Evolutionary conservation across 92 coral and sea anemone species (phyloP).

Genomic region (Epizoanthus fatuus): DNA sequence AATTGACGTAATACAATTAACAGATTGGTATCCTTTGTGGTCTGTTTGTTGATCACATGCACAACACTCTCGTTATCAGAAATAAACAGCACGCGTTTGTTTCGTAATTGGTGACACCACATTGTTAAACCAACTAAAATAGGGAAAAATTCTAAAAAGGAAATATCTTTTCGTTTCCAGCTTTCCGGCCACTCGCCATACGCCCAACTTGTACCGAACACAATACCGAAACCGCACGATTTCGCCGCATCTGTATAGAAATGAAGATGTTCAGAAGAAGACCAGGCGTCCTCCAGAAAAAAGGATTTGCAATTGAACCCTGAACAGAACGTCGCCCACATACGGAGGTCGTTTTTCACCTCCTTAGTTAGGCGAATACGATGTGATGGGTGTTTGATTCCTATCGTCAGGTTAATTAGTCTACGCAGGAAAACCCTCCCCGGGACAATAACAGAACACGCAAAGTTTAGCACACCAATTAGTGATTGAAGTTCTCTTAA

Average conservation of each 20-base stretch:
- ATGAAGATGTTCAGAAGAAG: slow-evolving; percentile 27
- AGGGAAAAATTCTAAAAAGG: slow-evolving; percentile 45
- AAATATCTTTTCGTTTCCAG: slow-evolving; percentile 49
- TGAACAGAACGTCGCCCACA: slow-evolving; percentile 47
- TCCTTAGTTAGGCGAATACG: slow-evolving; percentile 45
- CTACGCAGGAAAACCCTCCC: slow-evolving; percentile 68
- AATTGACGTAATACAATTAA: slow-evolving; percentile 9
- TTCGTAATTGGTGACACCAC: slow-evolving; percentile 43
- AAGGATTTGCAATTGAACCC: slow-evolving; percentile 58
- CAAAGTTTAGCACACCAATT: slow-evolving; percentile 65
- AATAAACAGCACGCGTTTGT: slow-evolving; percentile 49
- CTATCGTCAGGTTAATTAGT: slow-evolving; percentile 53
- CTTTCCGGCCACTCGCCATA: slow-evolving; percentile 51
- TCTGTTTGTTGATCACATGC: slow-evolving; percentile 46
- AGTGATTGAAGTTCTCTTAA: slow-evolving; percentile 66
- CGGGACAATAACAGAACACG: slow-evolving; percentile 64
- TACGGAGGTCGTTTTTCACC: slow-evolving; percentile 54
- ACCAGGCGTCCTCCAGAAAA: slow-evolving; percentile 47
- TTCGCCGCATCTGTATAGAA: slow-evolving; percentile 34
- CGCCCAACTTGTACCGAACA: slow-evolving; percentile 43
- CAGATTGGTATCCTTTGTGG: slow-evolving; percentile 24
- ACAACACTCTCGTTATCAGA: slow-evolving; percentile 59
- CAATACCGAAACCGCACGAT: slow-evolving; percentile 43
- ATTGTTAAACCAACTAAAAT: slow-evolving; percentile 39
- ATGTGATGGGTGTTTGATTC: slow-evolving; percentile 37